Conservation (phyloP, 2,113 vertebrate genomes). For the Dipodomys spectabilis region DNA sequence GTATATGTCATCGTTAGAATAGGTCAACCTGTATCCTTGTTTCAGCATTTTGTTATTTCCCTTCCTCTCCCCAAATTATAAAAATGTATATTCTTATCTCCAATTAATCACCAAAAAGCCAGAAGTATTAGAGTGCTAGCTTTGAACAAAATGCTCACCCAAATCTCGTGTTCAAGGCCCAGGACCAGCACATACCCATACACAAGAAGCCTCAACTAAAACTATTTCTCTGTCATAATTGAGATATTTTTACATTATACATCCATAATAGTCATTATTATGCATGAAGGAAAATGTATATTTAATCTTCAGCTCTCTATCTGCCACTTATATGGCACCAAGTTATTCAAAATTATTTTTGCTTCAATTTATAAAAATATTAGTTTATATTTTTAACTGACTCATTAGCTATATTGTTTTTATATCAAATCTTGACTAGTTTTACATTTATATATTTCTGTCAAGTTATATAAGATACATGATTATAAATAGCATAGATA, state of each 20-base stretch:
- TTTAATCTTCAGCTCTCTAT: conserved; percentile 5
- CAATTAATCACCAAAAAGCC: no score
- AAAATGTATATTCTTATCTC: no score
- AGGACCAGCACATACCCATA: no score
- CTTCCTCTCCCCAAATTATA: no score
- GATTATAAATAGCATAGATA: conserved; percentile 23
- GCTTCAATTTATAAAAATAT: conserved; percentile 25
- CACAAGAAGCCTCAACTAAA: conserved; percentile 28
- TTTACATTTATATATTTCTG: neutral
- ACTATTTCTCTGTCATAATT: neutral
- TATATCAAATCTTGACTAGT: neutral
- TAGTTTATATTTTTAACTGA: neutral
- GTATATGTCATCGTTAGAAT: no score
- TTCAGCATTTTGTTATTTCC: no score
- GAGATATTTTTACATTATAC: neutral
- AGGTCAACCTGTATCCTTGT: no score
- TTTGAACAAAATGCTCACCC: no score
- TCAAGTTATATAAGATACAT: neutral
- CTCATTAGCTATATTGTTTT: neutral
- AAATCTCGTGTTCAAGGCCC: no score
- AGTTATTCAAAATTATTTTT: conserved; percentile 28
- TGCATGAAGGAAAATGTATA: conserved; percentile 10
- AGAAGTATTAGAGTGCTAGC: no score
- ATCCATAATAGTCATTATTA: conserved; percentile 36
- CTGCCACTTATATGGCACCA: neutral